phyloP scores from a whole-genome alignment of 2,113 vertebrate genomes.

The Ophiodon elongatus region DNA sequence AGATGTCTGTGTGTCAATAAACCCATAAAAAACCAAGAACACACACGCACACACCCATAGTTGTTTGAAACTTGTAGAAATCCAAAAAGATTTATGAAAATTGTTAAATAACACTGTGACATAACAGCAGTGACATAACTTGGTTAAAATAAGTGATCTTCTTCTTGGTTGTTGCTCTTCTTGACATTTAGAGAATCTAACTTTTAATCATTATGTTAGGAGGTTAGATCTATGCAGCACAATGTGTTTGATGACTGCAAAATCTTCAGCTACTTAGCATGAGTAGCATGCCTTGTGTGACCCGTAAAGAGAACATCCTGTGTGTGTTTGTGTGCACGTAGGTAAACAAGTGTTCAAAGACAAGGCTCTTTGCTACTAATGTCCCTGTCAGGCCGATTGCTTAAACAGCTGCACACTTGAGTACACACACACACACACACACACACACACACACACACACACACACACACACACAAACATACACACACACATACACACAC shows the following conservation, averaged over 20 bases:
- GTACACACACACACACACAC: neutral
- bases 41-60: neutral
- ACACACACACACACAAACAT: too few species aligned
- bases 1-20: slow-evolving; percentile 59
- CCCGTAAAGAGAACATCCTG: neutral
- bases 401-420: slow-evolving; percentile 61
- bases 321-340: neutral
- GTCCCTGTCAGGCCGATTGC: slow-evolving; percentile 38
- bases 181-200: slow-evolving; percentile 25
- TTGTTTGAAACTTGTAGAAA: neutral
- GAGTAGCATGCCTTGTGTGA: neutral
- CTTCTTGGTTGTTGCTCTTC: neutral
- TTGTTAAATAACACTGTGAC: neutral
- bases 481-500: neutral
- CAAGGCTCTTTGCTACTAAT: slow-evolving; percentile 21
- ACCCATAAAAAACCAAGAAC: neutral
- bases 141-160: neutral
- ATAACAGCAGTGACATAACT: neutral
- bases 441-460: slow-evolving; percentile 1
- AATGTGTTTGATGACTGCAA: neutral
- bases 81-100: neutral
- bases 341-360: slow-evolving; percentile 8
- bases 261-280: slow-evolving; percentile 8
- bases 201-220: neutral
- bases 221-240: slow-evolving; percentile 1